Conservation (phyloP, 2,888 invertebrate species). For the Eurytoma californica region DNA sequence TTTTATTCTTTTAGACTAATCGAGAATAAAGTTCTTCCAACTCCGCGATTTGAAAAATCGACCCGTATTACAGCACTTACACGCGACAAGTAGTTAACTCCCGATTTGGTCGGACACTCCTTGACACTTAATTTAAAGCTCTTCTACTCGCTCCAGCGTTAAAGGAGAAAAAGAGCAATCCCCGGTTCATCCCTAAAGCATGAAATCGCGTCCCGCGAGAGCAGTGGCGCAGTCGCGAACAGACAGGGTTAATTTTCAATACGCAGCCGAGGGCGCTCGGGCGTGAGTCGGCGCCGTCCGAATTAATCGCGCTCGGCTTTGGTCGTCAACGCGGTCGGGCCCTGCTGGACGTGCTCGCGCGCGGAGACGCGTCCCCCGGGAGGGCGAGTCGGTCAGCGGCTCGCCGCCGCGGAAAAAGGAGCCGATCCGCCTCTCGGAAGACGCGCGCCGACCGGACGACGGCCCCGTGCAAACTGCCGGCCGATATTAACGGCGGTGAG, state of each 20-base stretch:
- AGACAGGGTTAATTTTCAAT: conserved; percentile 5
- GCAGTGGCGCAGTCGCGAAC: neutral
- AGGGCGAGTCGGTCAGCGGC: neutral
- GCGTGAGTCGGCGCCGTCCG: neutral
- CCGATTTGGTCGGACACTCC: neutral
- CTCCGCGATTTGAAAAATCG: too few species aligned
- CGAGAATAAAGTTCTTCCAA: too few species aligned
- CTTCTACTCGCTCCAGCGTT: neutral
- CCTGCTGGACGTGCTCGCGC: neutral
- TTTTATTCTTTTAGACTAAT: too few species aligned
- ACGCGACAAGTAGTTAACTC: neutral
- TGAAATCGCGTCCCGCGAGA: neutral
- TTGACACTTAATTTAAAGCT: neutral
- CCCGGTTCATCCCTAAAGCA: neutral
- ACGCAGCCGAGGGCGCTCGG: neutral
- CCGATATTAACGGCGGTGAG: conserved; percentile 65
- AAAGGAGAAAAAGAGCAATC: neutral
- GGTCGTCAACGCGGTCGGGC: neutral
- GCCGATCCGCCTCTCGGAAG: neutral
- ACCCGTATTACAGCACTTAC: neutral
- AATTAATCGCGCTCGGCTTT: conserved; percentile 4
- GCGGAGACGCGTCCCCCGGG: neutral
- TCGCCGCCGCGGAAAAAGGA: neutral
- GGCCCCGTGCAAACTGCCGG: conserved; percentile 51
- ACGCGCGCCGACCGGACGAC: conserved; percentile 55